Evolutionary conservation across 2,797 vertebrate species (phyloP), one percentile per base, ranked within the genome.

Genomic region (Luscinia megarhynchos): DNA sequence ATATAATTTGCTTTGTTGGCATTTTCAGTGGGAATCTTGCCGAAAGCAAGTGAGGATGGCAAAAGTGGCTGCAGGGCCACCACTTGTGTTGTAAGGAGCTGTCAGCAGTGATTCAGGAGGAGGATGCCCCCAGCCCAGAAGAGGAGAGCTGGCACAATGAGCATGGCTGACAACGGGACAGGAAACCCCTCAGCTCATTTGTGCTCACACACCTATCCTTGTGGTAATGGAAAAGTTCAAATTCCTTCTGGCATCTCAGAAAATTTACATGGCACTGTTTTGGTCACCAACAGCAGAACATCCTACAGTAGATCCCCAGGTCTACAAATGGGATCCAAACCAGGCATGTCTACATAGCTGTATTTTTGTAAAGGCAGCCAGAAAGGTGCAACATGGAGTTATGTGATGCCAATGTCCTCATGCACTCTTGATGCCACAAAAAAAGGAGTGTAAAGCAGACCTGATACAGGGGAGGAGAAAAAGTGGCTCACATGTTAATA

Each of bases 1-100:
- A 93, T 76, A 73, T 87, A 84, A 96, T 96, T 95, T 94, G 38
- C 93, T 93, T 94, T 94, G 93, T 81, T 78, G 84, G 79, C 82
- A 69, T 94, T 95, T 96, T 90, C 76, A 91, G 89, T 6, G 1
- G 54, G 79, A 92, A 78, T 87, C 84, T 89, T 85, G 75, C 76
- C 0, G 6, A 75, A 68, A 89, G 92, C 66, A 84, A 81, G 51
- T 0, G 3, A 11, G 36, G 78, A 85, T 72, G 15, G 30, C 76
- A 89, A 83, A 89, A 95, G 63, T 34, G 80, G 63, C 53, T 76
- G 32, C 1, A 4, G 38, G 62, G 73, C 55, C 2, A 5, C 55
- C 1, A 4, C 55, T 93, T 46, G 23, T 0, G 0, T 38, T 89
- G 41, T 72, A 48, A 67, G 67, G 54, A 92, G 89, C 36, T 91